phyloP scores from a whole-genome alignment of 2,113 vertebrate genomes.

The Lipotes vexillifer region DNA sequence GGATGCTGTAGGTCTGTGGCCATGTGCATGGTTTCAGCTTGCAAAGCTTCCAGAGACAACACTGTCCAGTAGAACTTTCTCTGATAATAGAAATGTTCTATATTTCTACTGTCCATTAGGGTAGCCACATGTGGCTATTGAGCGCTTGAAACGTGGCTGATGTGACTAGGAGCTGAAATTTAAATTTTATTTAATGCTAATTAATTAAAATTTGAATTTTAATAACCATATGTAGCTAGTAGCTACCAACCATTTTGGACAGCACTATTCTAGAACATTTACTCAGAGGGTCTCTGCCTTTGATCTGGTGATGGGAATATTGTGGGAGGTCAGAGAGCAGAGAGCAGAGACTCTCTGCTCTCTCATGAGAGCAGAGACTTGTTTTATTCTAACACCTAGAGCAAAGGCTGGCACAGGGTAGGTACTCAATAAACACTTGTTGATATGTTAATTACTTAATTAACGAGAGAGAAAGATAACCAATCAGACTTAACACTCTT shows the following conservation, averaged over 20 bases:
- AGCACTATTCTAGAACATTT: background rate
- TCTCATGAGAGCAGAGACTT: background rate
- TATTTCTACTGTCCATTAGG: background rate
- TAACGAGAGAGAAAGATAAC: background rate
- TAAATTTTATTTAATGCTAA: background rate
- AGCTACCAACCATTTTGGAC: background rate
- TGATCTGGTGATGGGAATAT: background rate
- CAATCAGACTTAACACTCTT: background rate
- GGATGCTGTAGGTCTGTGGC: too few species aligned
- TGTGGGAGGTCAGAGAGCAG: background rate
- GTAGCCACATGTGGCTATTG: background rate
- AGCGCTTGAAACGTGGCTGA: background rate
- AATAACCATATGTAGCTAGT: background rate
- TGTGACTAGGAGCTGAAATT: background rate
- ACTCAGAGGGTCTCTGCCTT: background rate
- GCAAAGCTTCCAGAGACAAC: background rate
- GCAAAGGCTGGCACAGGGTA: background rate
- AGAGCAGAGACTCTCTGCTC: background rate
- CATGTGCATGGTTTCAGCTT: accelerated
- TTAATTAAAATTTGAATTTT: background rate
- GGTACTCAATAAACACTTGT: background rate
- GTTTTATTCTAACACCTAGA: background rate
- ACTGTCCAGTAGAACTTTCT: background rate
- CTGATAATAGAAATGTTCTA: too few species aligned
- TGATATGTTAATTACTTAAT: background rate